A percentile compares a stretch with the other conserved stretches of the same genome.
Conservation (phyloP, 1,140 invertebrate genomes). For the Oryctes rhinoceros region DNA sequence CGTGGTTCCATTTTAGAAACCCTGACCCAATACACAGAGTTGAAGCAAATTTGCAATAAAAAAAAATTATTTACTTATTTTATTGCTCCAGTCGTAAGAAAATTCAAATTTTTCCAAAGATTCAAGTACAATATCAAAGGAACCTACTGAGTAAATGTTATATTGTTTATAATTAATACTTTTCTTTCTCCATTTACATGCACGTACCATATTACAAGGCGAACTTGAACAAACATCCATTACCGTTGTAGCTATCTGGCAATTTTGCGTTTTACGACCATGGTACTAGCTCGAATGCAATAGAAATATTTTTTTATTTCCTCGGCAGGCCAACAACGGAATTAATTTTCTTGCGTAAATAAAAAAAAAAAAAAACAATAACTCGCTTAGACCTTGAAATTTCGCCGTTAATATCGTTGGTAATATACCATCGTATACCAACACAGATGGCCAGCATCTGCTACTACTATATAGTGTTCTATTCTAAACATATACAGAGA, state of each 20-base stretch:
- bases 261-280: neutral
- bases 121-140: too few relatives aligned
- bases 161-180: too few relatives aligned
- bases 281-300: neutral
- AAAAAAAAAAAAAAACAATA: conserved; percentile 6
- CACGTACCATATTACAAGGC: too few relatives aligned
- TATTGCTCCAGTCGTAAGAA: too few relatives aligned
- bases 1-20: too few relatives aligned
- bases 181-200: too few relatives aligned
- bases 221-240: too few relatives aligned
- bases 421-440: neutral
- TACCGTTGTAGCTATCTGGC: neutral
- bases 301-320: neutral
- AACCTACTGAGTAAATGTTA: too few relatives aligned
- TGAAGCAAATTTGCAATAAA: too few relatives aligned
- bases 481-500: neutral
- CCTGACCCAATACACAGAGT: too few relatives aligned
- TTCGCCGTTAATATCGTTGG: neutral
- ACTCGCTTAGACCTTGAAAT: conserved; percentile 1
- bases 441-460: conserved; percentile 13
- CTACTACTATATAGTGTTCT: neutral
- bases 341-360: neutral
- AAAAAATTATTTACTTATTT: too few relatives aligned
- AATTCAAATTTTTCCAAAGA: too few relatives aligned
- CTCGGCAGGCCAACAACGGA: neutral